Percentiles rank a stretch among this genome's conserved stretches.
Evolutionary conservation across 1,140 invertebrate genomes (phyloP).

Genomic region (Capitella teleta): DNA sequence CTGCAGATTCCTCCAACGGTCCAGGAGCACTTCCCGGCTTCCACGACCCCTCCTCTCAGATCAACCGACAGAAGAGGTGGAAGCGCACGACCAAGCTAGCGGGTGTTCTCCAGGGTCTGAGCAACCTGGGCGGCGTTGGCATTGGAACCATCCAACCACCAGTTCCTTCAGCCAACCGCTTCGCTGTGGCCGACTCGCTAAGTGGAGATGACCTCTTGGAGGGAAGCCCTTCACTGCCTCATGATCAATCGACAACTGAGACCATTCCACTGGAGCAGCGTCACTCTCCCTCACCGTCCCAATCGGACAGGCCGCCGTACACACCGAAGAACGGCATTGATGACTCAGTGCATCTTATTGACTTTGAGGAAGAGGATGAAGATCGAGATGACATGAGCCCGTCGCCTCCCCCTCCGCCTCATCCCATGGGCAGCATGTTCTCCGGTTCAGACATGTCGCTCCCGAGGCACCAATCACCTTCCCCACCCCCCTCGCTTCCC

Average conservation of each 20-base stretch:
- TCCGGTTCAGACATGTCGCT: not conserved
- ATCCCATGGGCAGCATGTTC: not conserved
- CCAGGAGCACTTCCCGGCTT: not conserved
- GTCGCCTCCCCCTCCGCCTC: not conserved
- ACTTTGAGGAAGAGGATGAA: conserved; percentile 6
- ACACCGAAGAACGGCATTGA: not conserved
- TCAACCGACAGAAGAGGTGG: conserved; percentile 3
- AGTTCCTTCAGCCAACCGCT: not conserved
- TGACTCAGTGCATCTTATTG: conserved; percentile 5
- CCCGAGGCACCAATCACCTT: not conserved
- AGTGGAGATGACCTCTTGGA: not conserved
- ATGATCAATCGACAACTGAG: not conserved
- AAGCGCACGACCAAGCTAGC: not conserved
- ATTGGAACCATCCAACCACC: not conserved
- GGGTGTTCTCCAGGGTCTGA: no score
- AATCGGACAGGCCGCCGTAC: not conserved
- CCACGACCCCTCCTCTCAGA: conserved; percentile 2
- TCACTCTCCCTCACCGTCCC: not conserved
- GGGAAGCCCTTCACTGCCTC: not conserved
- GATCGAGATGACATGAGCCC: not conserved
- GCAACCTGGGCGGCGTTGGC: not conserved
- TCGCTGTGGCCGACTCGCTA: not conserved
- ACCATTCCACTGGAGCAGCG: not conserved
- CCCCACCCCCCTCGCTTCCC: not conserved
- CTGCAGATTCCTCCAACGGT: not conserved